A percentile compares a stretch with the other conserved stretches of the same genome.
Conservation (phyloP, 2,113 vertebrate species). For the Syngnathoides biaculeatus region DNA sequence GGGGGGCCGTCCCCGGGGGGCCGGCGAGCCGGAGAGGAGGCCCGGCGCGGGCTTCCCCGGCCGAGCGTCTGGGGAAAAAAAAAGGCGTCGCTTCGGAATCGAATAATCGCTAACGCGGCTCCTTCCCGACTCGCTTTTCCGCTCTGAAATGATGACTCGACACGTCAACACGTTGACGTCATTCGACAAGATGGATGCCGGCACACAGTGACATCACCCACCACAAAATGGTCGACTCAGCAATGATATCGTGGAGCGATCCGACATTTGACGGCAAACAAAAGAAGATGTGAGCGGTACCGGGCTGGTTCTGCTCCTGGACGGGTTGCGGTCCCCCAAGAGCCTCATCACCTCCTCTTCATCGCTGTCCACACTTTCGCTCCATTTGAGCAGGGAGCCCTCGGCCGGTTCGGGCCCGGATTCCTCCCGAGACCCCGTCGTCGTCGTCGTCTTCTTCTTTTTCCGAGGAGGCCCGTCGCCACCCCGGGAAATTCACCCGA, state of each 20-base stretch:
- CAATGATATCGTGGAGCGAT: background rate
- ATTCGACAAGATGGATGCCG: too few relatives aligned
- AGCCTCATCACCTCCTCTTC: conserved; percentile 72
- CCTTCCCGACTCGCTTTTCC: too few relatives aligned
- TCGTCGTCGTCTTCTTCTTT: too few relatives aligned
- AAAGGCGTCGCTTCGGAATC: background rate
- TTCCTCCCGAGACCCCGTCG: background rate
- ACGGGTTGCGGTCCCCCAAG: conserved; percentile 48
- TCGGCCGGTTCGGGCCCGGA: background rate
- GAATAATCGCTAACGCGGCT: too few relatives aligned
- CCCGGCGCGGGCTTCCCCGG: conserved; percentile 19
- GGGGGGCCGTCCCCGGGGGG: conserved; percentile 30
- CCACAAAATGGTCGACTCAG: too few relatives aligned
- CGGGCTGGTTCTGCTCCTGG: conserved; percentile 18
- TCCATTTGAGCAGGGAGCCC: background rate
- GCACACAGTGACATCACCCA: too few relatives aligned
- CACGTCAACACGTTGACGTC: too few relatives aligned
- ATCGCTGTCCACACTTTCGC: conserved; percentile 65
- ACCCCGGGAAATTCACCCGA: conserved; percentile 3
- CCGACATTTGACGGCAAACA: background rate
- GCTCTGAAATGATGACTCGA: too few relatives aligned
- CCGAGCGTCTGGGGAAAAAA: conserved; percentile 36
- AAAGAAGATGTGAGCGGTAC: conserved; percentile 15
- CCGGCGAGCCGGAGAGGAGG: conserved; percentile 7
- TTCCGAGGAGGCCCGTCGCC: conserved; percentile 68